Evolutionary conservation across 2,888 invertebrate genomes (phyloP), one percentile per base, ranked within the genome.

Genomic region (Andrena bucephala): DNA sequence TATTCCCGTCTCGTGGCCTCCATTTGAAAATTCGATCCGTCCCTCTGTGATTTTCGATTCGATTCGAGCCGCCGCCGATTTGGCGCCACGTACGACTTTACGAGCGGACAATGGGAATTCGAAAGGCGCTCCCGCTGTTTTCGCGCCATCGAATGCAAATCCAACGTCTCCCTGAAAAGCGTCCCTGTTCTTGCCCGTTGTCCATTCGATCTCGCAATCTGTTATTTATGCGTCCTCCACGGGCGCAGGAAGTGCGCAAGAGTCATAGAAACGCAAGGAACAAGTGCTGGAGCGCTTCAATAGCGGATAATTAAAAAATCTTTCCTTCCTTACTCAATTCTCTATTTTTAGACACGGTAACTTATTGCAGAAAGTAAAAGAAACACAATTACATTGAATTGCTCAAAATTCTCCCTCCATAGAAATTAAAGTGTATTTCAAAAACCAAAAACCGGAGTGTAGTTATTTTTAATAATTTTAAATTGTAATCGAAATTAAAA

Each of bases 21-120:
- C 57, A 57, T 81, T 81, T 67, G 80, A 81, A 81, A 71, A 81
- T 79, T 72, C 80, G 80, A 72, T 52, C 42, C 57, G 78, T 16
- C 65, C 27, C 31, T 4, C 20, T 24, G 54, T 29, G 60, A 57
- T 27, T 67, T 36, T 62, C 75, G 62, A 62, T 70, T 62, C 73
- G 73, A 71, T 57, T 57, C 57, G 62, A 50, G 54, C 54, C 67
- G 77, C 65, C 74, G 60, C 57, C 68, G 69, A 74, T 84, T 81
- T 63, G 77, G 48, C 83, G 80, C 63, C 79, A 68, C 66, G 77
- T 77, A 82, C 71, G n/a, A 62, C 52, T 60, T 63, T 42, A 27
- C 6, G 8, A 16, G 33, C 48, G 31, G 27, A 31, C 77, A 72
- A 63, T 62, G 52, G 27, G 73, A 77, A 81, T 85, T 75, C 54